Percentiles rank a stretch among this genome's conserved stretches.
Conservation (phyloP, 2,797 vertebrate genomes). For the Chrosomus eos region DNA sequence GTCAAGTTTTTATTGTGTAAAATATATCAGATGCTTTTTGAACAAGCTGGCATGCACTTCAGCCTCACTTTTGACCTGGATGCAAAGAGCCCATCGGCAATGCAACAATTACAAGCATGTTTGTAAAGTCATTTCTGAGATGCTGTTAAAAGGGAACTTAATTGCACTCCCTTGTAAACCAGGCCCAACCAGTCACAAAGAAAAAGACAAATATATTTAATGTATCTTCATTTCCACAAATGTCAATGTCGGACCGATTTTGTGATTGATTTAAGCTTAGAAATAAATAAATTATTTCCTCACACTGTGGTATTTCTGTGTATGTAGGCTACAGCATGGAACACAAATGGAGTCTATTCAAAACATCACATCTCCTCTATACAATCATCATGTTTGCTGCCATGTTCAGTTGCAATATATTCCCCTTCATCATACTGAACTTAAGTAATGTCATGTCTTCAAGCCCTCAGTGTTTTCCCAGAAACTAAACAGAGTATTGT, state of each 20-base stretch:
- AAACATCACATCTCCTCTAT: not conserved
- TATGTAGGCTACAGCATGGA: too few species aligned
- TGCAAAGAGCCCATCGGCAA: not conserved
- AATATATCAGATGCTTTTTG: conserved; percentile 5
- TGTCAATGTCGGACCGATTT: not conserved
- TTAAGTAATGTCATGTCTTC: not conserved
- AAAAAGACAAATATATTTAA: not conserved
- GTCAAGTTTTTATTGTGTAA: not conserved
- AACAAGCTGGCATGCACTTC: not conserved
- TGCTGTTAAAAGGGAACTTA: not conserved
- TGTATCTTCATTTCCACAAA: not conserved
- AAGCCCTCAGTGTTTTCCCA: not conserved
- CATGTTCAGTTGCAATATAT: not conserved
- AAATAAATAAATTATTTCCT: not conserved
- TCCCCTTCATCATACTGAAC: not conserved
- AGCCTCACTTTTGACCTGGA: not conserved
- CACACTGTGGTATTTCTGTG: not conserved
- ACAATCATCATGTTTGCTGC: not conserved
- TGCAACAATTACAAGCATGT: not conserved
- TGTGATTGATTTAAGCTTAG: not conserved
- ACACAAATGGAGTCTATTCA: not conserved
- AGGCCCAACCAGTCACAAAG: too few species aligned
- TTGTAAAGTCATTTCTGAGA: not conserved
- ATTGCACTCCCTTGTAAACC: too few species aligned
- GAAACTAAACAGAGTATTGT: not conserved